phyloP scores from a whole-genome alignment of 2,888 invertebrate genomes.

The Ischnura elegans region DNA sequence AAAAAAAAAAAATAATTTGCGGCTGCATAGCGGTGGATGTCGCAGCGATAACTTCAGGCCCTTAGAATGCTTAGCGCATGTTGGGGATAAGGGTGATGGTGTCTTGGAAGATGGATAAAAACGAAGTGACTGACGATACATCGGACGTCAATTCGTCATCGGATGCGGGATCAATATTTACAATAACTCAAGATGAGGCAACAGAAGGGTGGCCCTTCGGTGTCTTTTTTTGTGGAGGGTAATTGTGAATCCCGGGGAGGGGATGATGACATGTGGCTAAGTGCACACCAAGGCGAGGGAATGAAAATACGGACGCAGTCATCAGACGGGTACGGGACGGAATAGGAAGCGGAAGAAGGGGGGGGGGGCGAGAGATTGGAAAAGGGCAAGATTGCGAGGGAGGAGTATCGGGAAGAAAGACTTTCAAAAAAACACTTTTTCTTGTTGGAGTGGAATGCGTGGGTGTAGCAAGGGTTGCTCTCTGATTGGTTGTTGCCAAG shows the following conservation, averaged over 20 bases:
- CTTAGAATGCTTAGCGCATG: not conserved
- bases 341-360: not conserved
- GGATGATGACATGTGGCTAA: slow-evolving; percentile 28
- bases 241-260: slow-evolving; percentile 54
- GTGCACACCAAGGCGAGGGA: slow-evolving; percentile 12
- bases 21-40: not conserved
- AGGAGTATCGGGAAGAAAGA: not conserved
- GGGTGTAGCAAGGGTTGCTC: too few species aligned
- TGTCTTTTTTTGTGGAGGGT: not conserved
- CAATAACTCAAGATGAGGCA: slow-evolving; percentile 46
- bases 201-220: not conserved
- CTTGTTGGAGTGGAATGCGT: too few species aligned
- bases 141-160: slow-evolving; percentile 54
- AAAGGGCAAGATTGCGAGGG: not conserved
- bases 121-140: slow-evolving; percentile 37
- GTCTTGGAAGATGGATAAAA: not conserved
- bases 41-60: not conserved
- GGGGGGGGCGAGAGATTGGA: too few species aligned
- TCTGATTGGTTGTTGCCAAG: too few species aligned
- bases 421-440: not conserved
- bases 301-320: too few species aligned
- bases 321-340: not conserved
- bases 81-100: not conserved
- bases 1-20: not conserved
- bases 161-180: slow-evolving; percentile 40